A percentile compares a stretch with the other conserved stretches of the same genome.
phyloP scores from a whole-genome alignment of 1,140 invertebrate genomes.

The Panonychus citri region DNA sequence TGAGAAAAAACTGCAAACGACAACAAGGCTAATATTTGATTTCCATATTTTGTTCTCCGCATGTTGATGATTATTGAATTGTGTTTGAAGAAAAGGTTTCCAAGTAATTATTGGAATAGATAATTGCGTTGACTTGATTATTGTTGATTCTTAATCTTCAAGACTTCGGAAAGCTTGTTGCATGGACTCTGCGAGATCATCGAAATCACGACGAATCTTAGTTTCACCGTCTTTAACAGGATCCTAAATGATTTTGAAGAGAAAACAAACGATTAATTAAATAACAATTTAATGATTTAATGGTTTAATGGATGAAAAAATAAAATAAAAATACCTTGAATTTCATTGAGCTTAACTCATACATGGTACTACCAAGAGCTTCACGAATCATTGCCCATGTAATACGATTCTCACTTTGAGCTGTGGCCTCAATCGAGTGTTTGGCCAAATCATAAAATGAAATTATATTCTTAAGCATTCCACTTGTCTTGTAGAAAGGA shows the following conservation, averaged over 20 bases:
- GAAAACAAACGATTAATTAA: constrained; percentile 12
- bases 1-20: not conserved
- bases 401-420: constrained; percentile 96
- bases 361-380: constrained; percentile 82
- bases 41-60: not conserved
- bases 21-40: not conserved
- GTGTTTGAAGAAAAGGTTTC: not conserved
- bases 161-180: constrained; percentile 92
- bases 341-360: constrained; percentile 97
- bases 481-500: constrained; percentile 98
- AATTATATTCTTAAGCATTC: constrained; percentile 97
- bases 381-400: constrained; percentile 95
- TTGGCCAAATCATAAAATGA: constrained; percentile 92
- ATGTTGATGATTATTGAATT: no score
- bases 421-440: constrained; percentile 88
- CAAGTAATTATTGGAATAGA: not conserved
- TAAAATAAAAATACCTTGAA: constrained; percentile 52
- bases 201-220: constrained; percentile 90
- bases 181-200: constrained; percentile 81
- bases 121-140: not conserved
- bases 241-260: constrained; percentile 52
- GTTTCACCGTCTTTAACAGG: constrained; percentile 90
- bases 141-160: constrained; percentile 71
- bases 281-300: not conserved
- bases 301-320: no score